Conservation (phyloP, 2,113 vertebrate species). For the Ammodytes dubius region DNA sequence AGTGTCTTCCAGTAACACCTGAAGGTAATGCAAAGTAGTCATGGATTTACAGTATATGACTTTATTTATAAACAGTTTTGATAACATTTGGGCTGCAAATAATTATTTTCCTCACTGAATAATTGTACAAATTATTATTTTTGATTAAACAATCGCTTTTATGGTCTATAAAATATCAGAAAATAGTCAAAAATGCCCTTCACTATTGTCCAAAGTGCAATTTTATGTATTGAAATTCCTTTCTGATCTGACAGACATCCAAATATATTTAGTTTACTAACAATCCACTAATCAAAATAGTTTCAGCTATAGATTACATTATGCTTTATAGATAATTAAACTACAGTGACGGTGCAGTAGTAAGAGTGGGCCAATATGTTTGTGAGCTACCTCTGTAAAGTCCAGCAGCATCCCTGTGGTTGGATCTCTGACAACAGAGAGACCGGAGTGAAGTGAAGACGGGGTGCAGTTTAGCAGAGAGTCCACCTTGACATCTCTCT, state of each 20-base stretch:
- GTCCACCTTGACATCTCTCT: slow-evolving; percentile 83
- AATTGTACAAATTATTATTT: neutral
- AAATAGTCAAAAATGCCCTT: neutral
- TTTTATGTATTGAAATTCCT: neutral
- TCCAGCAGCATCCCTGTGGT: slow-evolving; percentile 91
- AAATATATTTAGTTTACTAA: neutral
- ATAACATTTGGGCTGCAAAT: neutral
- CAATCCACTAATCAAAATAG: neutral
- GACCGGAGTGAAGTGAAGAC: slow-evolving; percentile 87
- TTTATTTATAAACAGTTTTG: neutral
- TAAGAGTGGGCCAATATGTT: neutral
- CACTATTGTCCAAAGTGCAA: neutral
- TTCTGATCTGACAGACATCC: neutral
- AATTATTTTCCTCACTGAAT: neutral
- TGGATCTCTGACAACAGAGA: slow-evolving; percentile 91
- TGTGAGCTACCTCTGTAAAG: slow-evolving; percentile 88
- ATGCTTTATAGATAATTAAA: neutral
- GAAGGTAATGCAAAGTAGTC: neutral
- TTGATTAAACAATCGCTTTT: no score
- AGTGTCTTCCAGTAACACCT: slow-evolving; percentile 90
- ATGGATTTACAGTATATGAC: no score
- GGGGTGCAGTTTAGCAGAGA: slow-evolving; percentile 83
- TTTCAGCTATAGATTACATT: neutral
- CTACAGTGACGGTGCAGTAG: neutral
- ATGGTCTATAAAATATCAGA: neutral